Evolutionary conservation across 2,888 invertebrate species (phyloP), one percentile per base, ranked within the genome.

Genomic region (Creontiades dilutus): DNA sequence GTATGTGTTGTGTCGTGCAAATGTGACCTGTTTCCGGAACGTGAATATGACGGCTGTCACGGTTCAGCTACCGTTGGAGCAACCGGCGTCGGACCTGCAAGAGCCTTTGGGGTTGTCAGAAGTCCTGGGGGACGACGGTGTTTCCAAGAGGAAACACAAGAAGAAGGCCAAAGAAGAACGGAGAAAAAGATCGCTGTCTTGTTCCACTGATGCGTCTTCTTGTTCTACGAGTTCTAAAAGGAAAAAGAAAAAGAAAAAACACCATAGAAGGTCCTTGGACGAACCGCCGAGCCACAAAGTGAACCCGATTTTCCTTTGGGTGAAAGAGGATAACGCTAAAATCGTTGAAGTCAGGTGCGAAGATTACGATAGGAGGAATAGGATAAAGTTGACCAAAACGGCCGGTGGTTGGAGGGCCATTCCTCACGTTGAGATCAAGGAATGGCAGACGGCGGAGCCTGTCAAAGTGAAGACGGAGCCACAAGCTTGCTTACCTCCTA

Each of bases 331-430:
- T 92, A 96, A 97, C 93, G 96, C 96, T 91, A 95, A 95, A 93
- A 97, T 97, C 93, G 96, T 96, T 93, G 96, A 96, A 93, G 97
- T 97, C 92, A 95, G 96, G 93, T 97, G 97, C 94, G 97, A 97
- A 94, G 97, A 97, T 93, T 97, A 97, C 94, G 97, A 97, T 94
- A 95, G 96, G 93, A 94, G 96, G 90, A 97, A 97, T 94, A 96
- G 97, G 91, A 96, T 97, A 92, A 96, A 96, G 92, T 94, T 97
- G 93, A 96, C 96, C 92, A 97, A 97, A 93, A 97, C 97, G 28
- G 95, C 96, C 76, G 95, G 95, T 93, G 97, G 97, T 92, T 97
- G 97, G 97, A 95, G 96, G 90, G 96, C 96, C 90, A 96, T 96
- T 94, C 97, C 97, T 92, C 95, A 96, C 92, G 97, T 97, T 85